Evolutionary conservation across 2,888 invertebrate genomes (phyloP).

Genomic region (Chalcis sispes): DNA sequence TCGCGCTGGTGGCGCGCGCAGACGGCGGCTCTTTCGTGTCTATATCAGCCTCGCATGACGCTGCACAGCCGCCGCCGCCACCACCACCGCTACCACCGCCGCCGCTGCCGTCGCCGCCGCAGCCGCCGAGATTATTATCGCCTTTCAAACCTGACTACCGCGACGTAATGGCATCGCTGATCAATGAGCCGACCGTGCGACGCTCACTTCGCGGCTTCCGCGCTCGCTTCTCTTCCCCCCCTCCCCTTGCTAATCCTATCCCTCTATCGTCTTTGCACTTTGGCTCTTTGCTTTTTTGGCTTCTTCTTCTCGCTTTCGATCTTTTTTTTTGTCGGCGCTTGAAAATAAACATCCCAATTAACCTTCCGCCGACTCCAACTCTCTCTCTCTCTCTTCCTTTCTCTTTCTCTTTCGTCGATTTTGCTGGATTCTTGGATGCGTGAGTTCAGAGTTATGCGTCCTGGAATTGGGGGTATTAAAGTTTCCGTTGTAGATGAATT

Average conservation of each 20-base stretch:
- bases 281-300: background rate
- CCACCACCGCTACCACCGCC: too few relatives aligned
- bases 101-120: slow-evolving; percentile 45
- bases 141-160: slow-evolving; percentile 55
- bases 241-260: background rate
- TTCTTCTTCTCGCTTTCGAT: background rate
- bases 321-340: background rate
- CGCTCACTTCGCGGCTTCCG: slow-evolving; percentile 41
- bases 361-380: background rate
- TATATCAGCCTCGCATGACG: slow-evolving; percentile 57
- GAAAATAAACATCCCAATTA: slow-evolving; percentile 49
- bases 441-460: too few relatives aligned
- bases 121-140: slow-evolving; percentile 51
- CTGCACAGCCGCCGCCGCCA: slow-evolving; percentile 31
- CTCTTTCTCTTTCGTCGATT: too few relatives aligned
- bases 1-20: background rate
- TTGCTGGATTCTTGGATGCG: too few relatives aligned
- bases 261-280: background rate
- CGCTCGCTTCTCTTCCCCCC: background rate
- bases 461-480: too few relatives aligned
- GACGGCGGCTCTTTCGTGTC: slow-evolving; percentile 52
- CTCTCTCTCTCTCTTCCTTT: too few relatives aligned
- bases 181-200: slow-evolving; percentile 52
- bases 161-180: slow-evolving; percentile 56
- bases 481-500: too few relatives aligned